phyloP scores from a whole-genome alignment of 2,113 vertebrate species.

The Ciconia maguari region DNA sequence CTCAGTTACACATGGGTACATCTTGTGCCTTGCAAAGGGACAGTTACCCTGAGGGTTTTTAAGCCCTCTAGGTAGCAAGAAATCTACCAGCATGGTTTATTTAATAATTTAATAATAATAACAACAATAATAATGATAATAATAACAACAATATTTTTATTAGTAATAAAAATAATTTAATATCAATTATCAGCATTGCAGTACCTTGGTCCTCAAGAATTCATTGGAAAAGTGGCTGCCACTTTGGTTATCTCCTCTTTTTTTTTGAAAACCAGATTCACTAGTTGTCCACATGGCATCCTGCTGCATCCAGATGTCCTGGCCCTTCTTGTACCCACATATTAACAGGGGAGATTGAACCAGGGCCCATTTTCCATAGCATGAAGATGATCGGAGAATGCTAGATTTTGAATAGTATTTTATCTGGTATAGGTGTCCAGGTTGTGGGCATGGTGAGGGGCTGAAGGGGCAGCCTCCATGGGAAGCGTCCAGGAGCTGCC shows the following conservation, averaged over 20 bases:
- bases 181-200: neutral
- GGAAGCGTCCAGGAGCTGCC: neutral
- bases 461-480: too few species aligned
- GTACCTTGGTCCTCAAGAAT: neutral
- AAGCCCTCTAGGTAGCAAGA: neutral
- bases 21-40: neutral
- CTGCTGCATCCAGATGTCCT: neutral
- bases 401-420: neutral
- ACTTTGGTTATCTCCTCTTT: neutral
- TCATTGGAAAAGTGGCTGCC: neutral
- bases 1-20: neutral
- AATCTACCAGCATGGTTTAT: neutral
- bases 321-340: neutral
- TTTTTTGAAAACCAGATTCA: rapidly evolving
- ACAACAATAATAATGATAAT: too few species aligned
- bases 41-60: neutral
- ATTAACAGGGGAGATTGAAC: neutral
- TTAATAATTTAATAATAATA: neutral
- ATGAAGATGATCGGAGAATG: neutral
- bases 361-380: neutral
- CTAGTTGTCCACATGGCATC: neutral
- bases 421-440: neutral
- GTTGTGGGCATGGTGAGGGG: neutral
- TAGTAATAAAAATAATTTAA: neutral
- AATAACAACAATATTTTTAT: neutral